phyloP scores from a whole-genome alignment of 1,140 invertebrate genomes.

The Formica selysi region DNA sequence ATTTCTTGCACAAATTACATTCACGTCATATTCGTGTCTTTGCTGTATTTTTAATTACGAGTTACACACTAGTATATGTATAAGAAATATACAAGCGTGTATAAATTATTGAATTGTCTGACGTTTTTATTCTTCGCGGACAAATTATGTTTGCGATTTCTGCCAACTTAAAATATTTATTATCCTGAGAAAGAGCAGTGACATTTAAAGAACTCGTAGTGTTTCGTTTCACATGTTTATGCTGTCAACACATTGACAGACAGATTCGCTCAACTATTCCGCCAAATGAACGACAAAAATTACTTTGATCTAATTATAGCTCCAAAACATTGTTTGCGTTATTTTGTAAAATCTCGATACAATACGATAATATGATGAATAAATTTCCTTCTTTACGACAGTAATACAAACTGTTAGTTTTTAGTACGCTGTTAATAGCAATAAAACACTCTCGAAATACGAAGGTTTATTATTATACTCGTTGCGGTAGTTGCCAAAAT shows the following conservation, averaged over 20 bases:
- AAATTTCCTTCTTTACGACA: slow-evolving; percentile 9
- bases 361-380: slow-evolving; percentile 15
- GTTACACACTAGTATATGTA: too few species aligned
- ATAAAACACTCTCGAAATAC: slow-evolving; percentile 30
- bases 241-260: slow-evolving; percentile 14
- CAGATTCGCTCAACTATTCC: neutral
- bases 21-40: too few species aligned
- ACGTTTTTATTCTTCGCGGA: neutral
- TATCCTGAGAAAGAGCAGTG: neutral
- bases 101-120: neutral
- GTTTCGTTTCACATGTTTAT: slow-evolving; percentile 17
- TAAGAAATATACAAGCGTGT: neutral
- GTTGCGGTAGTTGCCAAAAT: slow-evolving; percentile 27
- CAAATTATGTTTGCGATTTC: slow-evolving; percentile 11
- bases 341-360: neutral
- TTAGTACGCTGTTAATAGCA: neutral
- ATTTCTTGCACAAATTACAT: neutral
- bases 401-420: neutral
- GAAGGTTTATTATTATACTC: slow-evolving; percentile 51
- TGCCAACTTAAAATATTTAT: slow-evolving; percentile 14
- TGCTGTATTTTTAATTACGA: neutral
- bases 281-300: neutral
- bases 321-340: neutral
- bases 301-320: slow-evolving; percentile 33
- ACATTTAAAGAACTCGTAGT: neutral